Conservation (phyloP, 1,140 invertebrate genomes). For the Notospermus geniculatus region DNA sequence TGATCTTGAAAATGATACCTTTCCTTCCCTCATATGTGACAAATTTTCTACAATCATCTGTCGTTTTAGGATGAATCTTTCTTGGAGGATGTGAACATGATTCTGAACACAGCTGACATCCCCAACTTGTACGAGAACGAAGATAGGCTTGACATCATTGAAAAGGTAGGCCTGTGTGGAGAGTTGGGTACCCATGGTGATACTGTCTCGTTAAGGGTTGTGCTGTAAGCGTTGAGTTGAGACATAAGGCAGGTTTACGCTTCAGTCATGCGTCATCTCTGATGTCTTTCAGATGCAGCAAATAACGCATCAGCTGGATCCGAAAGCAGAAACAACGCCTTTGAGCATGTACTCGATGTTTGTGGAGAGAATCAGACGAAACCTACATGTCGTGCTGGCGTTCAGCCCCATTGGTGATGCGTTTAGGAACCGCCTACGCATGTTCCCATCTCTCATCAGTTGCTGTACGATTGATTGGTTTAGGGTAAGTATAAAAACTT, state of each 20-base stretch:
- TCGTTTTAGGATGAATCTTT: conserved; percentile 48
- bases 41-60: too few species aligned
- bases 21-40: too few species aligned
- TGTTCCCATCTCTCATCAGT: conserved; percentile 57
- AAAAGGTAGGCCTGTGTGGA: too few species aligned
- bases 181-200: too few species aligned
- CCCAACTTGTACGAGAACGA: conserved; percentile 56
- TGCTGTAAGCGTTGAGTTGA: too few species aligned
- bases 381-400: conserved; percentile 54
- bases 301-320: conserved; percentile 44
- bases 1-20: too few species aligned
- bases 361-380: conserved; percentile 49
- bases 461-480: conserved; percentile 57
- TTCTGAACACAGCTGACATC: conserved; percentile 55
- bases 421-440: conserved; percentile 52
- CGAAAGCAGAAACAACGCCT: conserved; percentile 47
- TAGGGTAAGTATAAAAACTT: conserved; percentile 37
- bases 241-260: too few species aligned
- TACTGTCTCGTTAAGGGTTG: too few species aligned
- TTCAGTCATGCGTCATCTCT: not conserved
- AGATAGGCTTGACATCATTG: conserved; percentile 54
- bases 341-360: conserved; percentile 57
- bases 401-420: conserved; percentile 56
- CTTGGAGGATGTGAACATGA: conserved; percentile 56
- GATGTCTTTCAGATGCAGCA: conserved; percentile 47